Evolutionary conservation across 1,140 invertebrate genomes (phyloP), one percentile per base, ranked within the genome.

Genomic region (Drosophila suzukii): DNA sequence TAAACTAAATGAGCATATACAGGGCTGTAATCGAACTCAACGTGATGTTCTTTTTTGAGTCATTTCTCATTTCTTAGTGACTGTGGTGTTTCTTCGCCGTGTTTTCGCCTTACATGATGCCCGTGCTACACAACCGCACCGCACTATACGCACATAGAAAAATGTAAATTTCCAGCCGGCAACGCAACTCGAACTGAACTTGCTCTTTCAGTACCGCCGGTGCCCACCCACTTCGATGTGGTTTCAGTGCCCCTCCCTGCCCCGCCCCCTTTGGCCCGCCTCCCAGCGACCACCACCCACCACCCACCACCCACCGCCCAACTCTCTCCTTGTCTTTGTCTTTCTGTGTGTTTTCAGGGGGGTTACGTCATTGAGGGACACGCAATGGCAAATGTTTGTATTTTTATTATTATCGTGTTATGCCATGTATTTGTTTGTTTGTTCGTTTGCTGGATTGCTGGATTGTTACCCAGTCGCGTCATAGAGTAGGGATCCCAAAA

Each of bases 291-390:
- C 11, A 11, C 13, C 43, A 11, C 17, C 13, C n/a, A 8, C 13
- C 11, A 15, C 12, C 17, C 49, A 30, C 5, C 10, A 3, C 30
- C 13, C 12, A 36, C 7, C 8, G 1, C 13, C 0, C 8, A 5
- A 8, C 57, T 43, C 32, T 24, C 59, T 20, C n/a, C 50, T 55
- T 34, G 53, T 13, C 34, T 41, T 34, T 59, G 30, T 65, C 8
- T 72, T 15, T 44, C 30, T 38, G 65, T 73, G 62, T 55, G 51
- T 38, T 73, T 43, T 46, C 34, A 44, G 27, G 24, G 61, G 38
- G 61, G 78, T 85, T 85, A 85, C 81, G 81, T 85, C 81, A 85
- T 84, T 81, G 71, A 51, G 73, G 76, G 75, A 85, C 81, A 85
- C 81, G 81, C 81, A 85, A 85, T 86, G 61, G 63, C 78, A 66